Base-by-base conservation (phyloP, 2,797 vertebrate genomes). In the Atherinosoma microstoma region DNA sequence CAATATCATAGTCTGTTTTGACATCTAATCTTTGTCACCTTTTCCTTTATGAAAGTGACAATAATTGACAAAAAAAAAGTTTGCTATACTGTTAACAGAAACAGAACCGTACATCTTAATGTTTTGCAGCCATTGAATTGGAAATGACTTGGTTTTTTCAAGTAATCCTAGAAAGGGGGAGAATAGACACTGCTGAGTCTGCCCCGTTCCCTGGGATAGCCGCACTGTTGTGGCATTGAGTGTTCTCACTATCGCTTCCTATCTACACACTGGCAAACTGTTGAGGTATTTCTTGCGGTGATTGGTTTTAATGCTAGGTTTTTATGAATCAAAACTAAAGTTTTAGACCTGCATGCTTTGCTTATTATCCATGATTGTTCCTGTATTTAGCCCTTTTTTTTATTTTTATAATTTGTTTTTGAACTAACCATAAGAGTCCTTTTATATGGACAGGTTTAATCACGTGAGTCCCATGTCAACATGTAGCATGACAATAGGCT, bases 111-210 rank as follows among this genome's bases (percentile, higher is more conserved):
- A 96, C 97, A 82, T 99, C 97, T 98, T 96, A 97, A 99, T 99
- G 98, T 99, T 96, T 99, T 99, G 95, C 98, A 99, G 97, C 98
- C 97, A 96, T 97, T 97, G 97, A 99, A 98, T 99, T 99, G 96
- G 97, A 99, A 98, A 97, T 99, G 98, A 99, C 97, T 99, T 99
- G 98, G 96, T 98, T 99, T 98, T 99, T 99, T 98, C 97, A 99
- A 99, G 98, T 99, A 97, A 98, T 96, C 97, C 97, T 99, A 98
- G 98, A 98, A 98, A 98, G 94, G 97, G 98, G 97, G 97, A 99
- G 94, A 97, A 98, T 99, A 99, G 98, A 97, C 97, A 98, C 98
- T 96, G 97, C 98, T 98, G 98, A 98, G 96, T 98, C 97, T 98
- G 97, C 97, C 97, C 97, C 97, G 98, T 97, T 97, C 97, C 98